These are phyloP conservation scores for Cochlearius cochlearius DNA, from an alignment of 2,113 vertebrate genomes.

Conservation along the genomic window DNA sequence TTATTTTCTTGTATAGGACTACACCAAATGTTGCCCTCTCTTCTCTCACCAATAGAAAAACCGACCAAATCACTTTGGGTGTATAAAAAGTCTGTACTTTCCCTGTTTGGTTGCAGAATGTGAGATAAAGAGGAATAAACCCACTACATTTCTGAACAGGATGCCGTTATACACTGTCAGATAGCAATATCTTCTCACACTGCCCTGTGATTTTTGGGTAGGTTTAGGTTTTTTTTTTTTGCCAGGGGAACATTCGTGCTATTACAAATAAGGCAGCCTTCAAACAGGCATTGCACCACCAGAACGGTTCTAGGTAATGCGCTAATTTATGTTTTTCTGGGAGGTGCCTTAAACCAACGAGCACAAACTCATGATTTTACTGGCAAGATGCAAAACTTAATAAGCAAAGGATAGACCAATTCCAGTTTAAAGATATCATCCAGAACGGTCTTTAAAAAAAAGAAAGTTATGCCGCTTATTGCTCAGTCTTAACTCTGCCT, in stretches of 20 bases:
- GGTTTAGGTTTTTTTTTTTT: background rate
- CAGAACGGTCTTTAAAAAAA: background rate
- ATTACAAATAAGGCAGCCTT: background rate
- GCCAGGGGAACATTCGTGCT: accelerated
- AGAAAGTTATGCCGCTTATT: background rate
- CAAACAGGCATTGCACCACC: background rate
- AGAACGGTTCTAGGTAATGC: background rate
- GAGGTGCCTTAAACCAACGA: background rate
- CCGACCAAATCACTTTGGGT: accelerated
- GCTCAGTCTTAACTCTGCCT: background rate
- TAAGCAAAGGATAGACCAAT: background rate
- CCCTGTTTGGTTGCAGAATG: background rate
- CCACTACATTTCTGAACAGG: background rate
- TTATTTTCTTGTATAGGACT: background rate
- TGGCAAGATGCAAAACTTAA: background rate
- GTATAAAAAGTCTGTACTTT: background rate
- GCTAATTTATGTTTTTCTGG: background rate
- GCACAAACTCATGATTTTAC: background rate
- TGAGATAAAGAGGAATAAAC: background rate
- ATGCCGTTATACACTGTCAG: background rate
- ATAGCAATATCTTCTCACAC: background rate
- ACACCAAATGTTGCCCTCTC: background rate
- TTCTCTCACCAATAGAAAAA: background rate
- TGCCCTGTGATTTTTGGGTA: too few species aligned
- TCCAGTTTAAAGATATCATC: background rate